Conservation (phyloP, 2,797 vertebrate genomes). For the Orestias chungarensis region DNA sequence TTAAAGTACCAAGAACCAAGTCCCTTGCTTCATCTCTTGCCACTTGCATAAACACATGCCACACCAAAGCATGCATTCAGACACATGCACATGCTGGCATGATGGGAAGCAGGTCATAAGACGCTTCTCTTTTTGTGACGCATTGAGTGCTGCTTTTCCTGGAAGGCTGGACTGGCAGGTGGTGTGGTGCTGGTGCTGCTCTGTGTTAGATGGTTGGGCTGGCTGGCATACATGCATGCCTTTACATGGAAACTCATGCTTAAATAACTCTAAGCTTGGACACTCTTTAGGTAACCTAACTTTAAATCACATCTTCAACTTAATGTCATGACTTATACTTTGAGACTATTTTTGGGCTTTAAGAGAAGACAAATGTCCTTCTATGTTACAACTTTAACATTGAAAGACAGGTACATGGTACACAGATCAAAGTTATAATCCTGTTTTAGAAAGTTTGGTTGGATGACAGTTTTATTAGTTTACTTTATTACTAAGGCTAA, state of each 20-base stretch:
- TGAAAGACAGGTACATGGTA: not conserved
- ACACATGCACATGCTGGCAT: slow-evolving; percentile 15
- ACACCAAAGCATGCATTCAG: slow-evolving; percentile 12
- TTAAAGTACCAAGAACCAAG: not conserved
- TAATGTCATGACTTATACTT: not conserved
- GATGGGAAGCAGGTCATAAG: slow-evolving; percentile 18
- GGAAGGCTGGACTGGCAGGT: slow-evolving; percentile 42
- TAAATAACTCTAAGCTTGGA: not conserved
- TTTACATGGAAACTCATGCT: slow-evolving; percentile 5
- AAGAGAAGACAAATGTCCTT: not conserved
- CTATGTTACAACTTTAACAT: not conserved
- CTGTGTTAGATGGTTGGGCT: slow-evolving; percentile 13
- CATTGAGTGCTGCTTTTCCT: slow-evolving; percentile 33
- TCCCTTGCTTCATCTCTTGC: slow-evolving; percentile 16
- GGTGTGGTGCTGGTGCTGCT: slow-evolving; percentile 15
- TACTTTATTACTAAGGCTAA: not conserved
- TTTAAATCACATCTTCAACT: slow-evolving; percentile 4
- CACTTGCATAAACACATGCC: slow-evolving; percentile 7
- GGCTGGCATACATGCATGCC: slow-evolving; percentile 6
- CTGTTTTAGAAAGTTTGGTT: slow-evolving; percentile 53
- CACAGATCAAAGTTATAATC: slow-evolving; percentile 38
- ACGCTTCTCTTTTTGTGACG: slow-evolving; percentile 37
- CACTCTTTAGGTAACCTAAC: not conserved
- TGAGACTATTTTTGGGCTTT: not conserved
- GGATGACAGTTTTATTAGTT: slow-evolving; percentile 24